phyloP scores from a whole-genome alignment of 2,888 invertebrate species.

The Dorcus hopei region DNA sequence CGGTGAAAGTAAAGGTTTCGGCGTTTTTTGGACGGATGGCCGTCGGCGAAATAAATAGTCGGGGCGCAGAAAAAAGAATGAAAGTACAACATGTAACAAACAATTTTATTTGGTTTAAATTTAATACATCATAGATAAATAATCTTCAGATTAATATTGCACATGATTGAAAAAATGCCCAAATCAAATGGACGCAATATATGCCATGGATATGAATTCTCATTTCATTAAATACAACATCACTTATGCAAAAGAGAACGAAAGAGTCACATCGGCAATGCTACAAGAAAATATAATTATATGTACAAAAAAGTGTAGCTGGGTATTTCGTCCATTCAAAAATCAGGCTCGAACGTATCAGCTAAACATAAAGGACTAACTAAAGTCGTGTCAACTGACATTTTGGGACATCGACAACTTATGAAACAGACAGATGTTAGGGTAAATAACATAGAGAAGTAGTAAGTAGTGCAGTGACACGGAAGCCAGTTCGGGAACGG shows the following conservation, averaged over 20 bases:
- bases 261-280: conserved; percentile 39
- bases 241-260: conserved; percentile 19
- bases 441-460: conserved; percentile 35
- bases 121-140: conserved; percentile 52
- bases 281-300: conserved; percentile 45
- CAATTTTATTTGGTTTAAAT: conserved; percentile 52
- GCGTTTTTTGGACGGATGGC: too few species aligned
- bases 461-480: conserved; percentile 42
- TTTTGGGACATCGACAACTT: conserved; percentile 31
- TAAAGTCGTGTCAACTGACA: conserved; percentile 39
- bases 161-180: conserved; percentile 50
- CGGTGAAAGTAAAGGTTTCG: too few species aligned
- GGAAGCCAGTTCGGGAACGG: conserved; percentile 40
- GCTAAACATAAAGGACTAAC: conserved; percentile 41
- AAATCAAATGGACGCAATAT: conserved; percentile 49
- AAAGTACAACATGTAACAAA: conserved; percentile 44
- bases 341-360: conserved; percentile 36
- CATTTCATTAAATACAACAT: conserved; percentile 25
- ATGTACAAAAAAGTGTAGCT: conserved; percentile 44
- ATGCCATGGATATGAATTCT: conserved; percentile 25
- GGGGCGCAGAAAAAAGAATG: too few species aligned
- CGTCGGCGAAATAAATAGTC: too few species aligned
- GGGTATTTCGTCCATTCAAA: conserved; percentile 48
- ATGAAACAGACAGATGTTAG: conserved; percentile 25
- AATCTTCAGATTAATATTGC: conserved; percentile 52